Conservation (phyloP, 2,113 vertebrate genomes). For the Felis chaus region DNA sequence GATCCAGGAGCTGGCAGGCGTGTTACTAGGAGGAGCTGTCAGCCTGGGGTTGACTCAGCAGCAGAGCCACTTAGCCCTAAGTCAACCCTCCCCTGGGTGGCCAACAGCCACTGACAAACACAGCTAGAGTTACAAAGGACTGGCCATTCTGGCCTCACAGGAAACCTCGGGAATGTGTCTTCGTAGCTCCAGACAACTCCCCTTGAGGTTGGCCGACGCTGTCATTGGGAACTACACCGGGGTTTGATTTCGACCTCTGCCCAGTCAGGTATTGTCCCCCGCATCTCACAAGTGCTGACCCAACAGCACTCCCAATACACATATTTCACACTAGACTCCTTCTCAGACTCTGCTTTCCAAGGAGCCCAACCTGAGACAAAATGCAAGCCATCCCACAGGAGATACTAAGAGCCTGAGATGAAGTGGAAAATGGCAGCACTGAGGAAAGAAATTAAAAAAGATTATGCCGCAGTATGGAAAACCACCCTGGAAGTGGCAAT, state of each 20-base stretch:
- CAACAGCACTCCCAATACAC: not conserved
- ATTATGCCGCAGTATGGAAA: not conserved
- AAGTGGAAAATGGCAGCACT: not conserved
- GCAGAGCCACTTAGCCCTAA: not conserved
- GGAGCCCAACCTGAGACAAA: not conserved
- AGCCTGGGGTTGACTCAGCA: rapidly evolving
- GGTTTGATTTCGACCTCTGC: not conserved
- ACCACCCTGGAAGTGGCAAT: not conserved
- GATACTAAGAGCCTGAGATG: not conserved
- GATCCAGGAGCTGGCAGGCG: not conserved
- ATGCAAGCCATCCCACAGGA: not conserved
- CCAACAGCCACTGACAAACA: not conserved
- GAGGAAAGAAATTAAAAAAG: not conserved
- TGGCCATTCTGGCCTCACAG: not conserved
- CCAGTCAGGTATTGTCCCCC: not conserved
- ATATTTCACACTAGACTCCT: not conserved
- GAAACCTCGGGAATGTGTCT: rapidly evolving
- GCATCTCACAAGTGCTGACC: not conserved
- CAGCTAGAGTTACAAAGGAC: rapidly evolving
- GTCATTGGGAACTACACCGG: not conserved
- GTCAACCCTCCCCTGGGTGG: not conserved
- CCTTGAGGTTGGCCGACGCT: not conserved
- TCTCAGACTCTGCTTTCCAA: not conserved
- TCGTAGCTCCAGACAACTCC: not conserved
- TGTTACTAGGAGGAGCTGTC: not conserved